Conservation (phyloP, 2,888 invertebrate species). For the Syrista parreyssii region DNA sequence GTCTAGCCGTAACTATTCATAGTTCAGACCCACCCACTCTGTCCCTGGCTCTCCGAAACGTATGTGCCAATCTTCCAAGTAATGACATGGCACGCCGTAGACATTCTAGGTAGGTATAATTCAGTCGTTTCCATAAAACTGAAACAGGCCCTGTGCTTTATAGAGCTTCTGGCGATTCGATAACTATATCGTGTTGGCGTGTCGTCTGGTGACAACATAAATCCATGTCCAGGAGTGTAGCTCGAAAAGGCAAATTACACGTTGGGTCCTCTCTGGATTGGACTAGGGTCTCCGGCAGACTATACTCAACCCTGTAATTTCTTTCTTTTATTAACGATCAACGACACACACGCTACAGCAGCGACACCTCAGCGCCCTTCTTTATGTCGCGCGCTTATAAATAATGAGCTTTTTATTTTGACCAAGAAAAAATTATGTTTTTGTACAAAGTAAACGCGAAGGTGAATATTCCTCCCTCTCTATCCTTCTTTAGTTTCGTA, state of each 20-base stretch:
- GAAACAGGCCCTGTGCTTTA: neutral
- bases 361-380: slow-evolving; percentile 8
- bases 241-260: slow-evolving; percentile 19
- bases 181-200: slow-evolving; percentile 43
- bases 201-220: slow-evolving; percentile 40
- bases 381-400: neutral
- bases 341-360: slow-evolving; percentile 6
- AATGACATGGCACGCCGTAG: neutral
- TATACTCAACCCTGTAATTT: slow-evolving; percentile 11
- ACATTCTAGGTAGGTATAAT: neutral
- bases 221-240: slow-evolving; percentile 23
- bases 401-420: slow-evolving; percentile 18
- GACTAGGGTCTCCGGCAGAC: neutral
- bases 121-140: neutral
- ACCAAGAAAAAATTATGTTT: neutral
- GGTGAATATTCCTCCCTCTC: neutral
- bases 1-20: neutral
- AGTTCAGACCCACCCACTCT: neutral
- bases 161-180: neutral
- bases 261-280: slow-evolving; percentile 1
- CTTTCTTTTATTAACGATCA: slow-evolving; percentile 12
- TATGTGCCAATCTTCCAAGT: neutral
- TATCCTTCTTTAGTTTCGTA: neutral
- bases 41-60: neutral
- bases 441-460: neutral